phyloP scores from a whole-genome alignment of 2,888 invertebrate genomes.

The Oligia strigilis region DNA sequence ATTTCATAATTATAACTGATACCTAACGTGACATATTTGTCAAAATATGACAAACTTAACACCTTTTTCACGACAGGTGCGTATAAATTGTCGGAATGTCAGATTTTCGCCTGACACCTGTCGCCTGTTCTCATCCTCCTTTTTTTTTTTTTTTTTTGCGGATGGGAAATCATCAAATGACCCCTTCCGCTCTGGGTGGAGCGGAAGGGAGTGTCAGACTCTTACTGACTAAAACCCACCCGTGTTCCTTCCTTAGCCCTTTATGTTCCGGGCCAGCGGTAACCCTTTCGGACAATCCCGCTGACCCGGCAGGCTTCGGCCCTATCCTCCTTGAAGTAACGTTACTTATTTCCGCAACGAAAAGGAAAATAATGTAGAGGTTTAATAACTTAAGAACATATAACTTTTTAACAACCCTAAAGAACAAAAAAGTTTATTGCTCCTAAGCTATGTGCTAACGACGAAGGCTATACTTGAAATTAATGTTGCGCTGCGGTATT shows the following conservation, averaged over 20 bases:
- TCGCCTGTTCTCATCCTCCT: not conserved
- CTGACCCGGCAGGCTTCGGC: no score
- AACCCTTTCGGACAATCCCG: no score
- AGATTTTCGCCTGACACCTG: not conserved
- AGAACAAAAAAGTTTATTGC: conserved; percentile 48
- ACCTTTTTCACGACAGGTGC: not conserved
- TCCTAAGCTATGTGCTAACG: conserved; percentile 36
- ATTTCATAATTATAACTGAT: not conserved
- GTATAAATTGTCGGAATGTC: not conserved
- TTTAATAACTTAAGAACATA: not conserved
- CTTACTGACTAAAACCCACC: no score
- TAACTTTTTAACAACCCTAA: conserved; percentile 35
- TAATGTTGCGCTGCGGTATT: conserved; percentile 35
- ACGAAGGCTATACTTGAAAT: conserved; percentile 26
- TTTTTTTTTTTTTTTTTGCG: no score
- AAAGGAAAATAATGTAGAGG: not conserved
- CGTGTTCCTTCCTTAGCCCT: no score
- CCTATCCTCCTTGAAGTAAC: no score
- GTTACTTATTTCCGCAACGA: not conserved
- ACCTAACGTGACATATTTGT: not conserved
- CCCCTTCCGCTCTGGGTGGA: no score
- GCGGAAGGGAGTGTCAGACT: no score
- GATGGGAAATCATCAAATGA: no score
- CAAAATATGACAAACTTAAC: not conserved
- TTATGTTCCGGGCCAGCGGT: no score